Base-by-base conservation (phyloP, 2,797 vertebrate genomes). In the Menidia menidia region DNA sequence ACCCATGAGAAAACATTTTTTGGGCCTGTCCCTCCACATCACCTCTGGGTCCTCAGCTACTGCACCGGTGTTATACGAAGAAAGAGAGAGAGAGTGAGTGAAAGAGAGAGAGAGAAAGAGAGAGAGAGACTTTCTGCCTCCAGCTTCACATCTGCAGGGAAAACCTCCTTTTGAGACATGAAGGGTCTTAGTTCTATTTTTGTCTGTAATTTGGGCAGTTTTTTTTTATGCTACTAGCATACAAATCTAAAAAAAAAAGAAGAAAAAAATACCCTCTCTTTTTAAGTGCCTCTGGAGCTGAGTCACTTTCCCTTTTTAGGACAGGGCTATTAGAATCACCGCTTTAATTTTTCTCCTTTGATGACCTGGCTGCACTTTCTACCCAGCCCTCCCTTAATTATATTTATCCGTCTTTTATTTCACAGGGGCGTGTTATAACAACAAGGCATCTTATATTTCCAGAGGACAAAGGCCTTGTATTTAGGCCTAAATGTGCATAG, bases 131-230 rank as follows among this genome's bases (percentile, higher is more conserved):
- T 55, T 32, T 75, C 69, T 64, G 63, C 59, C 60, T 56, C 32
- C 44, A 25, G 51, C n/a, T 62, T 64, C 68, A 77, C 82, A 77
- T 83, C 73, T 83, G 71, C 60, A 48, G 60, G 57, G 69, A 77
- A 59, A 74, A 57, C 74, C 73, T 81, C 71, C 83, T 80, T 72
- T 69, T 73, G 50, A 75, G 82, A 84, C 82, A 71, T 72, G 58
- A 85, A 83, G 70, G 8, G 58, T 30, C 44, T 81, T 64, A 73
- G 31, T 89, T 87, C 61, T 72, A 44, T 87, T 90, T 91, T 60
- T 56, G 79, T 80, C 82, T 87, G 66, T 89, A 87, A 83, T 90
- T 85, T 68, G 55, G 50, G 53, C 80, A 33, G 88, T 86, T 88
- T 82, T 86, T 86, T 88, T 86, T 81, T 74, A 66, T 71, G 71